phyloP scores from a whole-genome alignment of 2,888 invertebrate species.

The Corbicula japonica region DNA sequence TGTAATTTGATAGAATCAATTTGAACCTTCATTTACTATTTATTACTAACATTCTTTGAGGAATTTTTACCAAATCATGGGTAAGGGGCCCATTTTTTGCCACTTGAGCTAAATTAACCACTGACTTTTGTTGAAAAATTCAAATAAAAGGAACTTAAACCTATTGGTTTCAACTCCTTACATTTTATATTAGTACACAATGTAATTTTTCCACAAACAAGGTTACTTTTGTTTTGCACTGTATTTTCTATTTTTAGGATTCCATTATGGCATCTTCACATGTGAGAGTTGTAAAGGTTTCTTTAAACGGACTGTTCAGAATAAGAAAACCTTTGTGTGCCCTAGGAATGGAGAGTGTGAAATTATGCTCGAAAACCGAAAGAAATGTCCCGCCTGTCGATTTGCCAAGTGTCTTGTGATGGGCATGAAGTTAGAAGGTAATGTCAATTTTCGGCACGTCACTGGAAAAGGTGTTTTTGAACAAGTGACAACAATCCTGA shows the following conservation, averaged over 20 bases:
- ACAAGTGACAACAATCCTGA: too few relatives aligned
- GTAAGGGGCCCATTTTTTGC: too few relatives aligned
- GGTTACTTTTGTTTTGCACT: too few relatives aligned
- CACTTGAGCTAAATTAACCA: too few relatives aligned
- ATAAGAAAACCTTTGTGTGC: conserved; percentile 98
- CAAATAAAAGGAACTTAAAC: neutral
- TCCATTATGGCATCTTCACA: conserved; percentile 99
- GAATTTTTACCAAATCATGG: too few relatives aligned
- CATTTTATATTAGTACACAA: neutral
- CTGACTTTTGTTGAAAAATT: too few relatives aligned
- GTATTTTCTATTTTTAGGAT: conserved; percentile 89
- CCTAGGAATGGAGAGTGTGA: conserved; percentile 90
- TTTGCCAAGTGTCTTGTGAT: conserved; percentile 98
- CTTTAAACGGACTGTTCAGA: conserved; percentile 99
- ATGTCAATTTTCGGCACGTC: too few relatives aligned
- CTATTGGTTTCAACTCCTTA: neutral
- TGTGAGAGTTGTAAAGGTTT: conserved; percentile 99
- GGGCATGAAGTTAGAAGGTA: conserved; percentile 98
- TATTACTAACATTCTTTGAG: too few relatives aligned
- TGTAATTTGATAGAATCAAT: too few relatives aligned
- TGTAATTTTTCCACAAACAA: too few relatives aligned
- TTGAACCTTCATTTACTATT: too few relatives aligned
- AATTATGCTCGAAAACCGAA: conserved; percentile 96
- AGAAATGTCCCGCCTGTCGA: conserved; percentile 98
- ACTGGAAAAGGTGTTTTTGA: too few relatives aligned